These are phyloP conservation scores for Sebastolobus altivelis DNA, from an alignment of 2,797 vertebrate species.

Conservation along the genomic window DNA sequence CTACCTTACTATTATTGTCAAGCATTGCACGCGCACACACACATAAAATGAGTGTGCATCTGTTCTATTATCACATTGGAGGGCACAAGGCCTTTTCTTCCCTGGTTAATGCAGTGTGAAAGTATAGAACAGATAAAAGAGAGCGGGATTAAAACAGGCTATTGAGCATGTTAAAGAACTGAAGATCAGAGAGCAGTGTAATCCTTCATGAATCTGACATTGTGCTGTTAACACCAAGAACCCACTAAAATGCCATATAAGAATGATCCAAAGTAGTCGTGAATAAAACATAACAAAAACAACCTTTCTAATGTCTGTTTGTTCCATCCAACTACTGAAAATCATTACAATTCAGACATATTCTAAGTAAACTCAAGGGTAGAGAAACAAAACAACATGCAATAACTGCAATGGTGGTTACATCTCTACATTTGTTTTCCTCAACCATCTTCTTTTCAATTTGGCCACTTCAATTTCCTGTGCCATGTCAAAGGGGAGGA, in stretches of 20 bases:
- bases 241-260: neutral
- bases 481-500: constrained; percentile 19
- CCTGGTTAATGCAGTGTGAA: constrained; percentile 52
- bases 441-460: constrained; percentile 11
- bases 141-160: constrained; percentile 41
- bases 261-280: neutral
- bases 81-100: constrained; percentile 16
- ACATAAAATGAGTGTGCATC: neutral
- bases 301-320: neutral
- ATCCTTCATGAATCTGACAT: constrained; percentile 33
- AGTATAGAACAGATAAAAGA: constrained; percentile 50
- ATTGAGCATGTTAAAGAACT: constrained; percentile 39
- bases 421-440: constrained; percentile 16
- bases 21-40: neutral
- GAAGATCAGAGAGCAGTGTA: constrained; percentile 35
- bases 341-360: neutral
- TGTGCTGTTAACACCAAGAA: constrained; percentile 11
- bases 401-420: neutral
- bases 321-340: neutral
- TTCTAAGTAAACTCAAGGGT: neutral
- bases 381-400: neutral
- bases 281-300: constrained; percentile 3
- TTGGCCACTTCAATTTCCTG: constrained; percentile 42
- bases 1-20: neutral
- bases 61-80: constrained; percentile 12